A percentile compares a stretch with the other conserved stretches of the same genome.
phyloP scores from a whole-genome alignment of 2,888 invertebrate species.

The Ophion costatus region DNA sequence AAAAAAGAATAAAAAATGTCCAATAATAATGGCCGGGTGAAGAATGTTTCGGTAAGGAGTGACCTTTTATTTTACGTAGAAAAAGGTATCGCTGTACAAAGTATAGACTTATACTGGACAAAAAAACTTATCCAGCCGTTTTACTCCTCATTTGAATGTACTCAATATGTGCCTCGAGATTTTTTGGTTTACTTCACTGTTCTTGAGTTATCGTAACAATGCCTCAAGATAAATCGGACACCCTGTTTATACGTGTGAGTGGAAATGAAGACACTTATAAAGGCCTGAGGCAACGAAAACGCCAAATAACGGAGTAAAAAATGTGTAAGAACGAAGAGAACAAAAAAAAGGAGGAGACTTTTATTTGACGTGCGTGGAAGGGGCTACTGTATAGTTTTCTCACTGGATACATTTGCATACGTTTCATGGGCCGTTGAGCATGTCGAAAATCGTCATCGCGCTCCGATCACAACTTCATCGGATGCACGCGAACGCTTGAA shows the following conservation, averaged over 20 bases:
- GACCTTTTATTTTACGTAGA: background rate
- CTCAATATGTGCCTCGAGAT: too few relatives aligned
- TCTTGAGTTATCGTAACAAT: background rate
- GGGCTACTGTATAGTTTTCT: slow-evolving; percentile 41
- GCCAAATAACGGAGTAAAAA: slow-evolving; percentile 16
- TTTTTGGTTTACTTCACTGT: too few relatives aligned
- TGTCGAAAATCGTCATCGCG: slow-evolving; percentile 58
- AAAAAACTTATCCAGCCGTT: background rate
- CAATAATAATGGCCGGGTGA: too few relatives aligned
- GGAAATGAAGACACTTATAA: background rate
- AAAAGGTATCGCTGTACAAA: background rate
- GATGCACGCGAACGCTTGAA: slow-evolving; percentile 50
- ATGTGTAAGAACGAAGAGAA: slow-evolving; percentile 8
- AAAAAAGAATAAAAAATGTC: too few relatives aligned
- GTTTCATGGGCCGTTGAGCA: slow-evolving; percentile 61
- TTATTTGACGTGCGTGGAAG: slow-evolving; percentile 23
- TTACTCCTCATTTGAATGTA: too few relatives aligned
- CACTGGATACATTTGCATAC: slow-evolving; percentile 50
- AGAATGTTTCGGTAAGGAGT: background rate
- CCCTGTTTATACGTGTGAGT: background rate
- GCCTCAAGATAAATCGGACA: background rate
- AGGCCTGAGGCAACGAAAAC: slow-evolving; percentile 35
- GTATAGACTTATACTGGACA: background rate
- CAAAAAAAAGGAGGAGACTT: slow-evolving; percentile 28
- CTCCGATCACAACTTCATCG: slow-evolving; percentile 39